A percentile compares a stretch with the other conserved stretches of the same genome.
Evolutionary conservation across 2,888 invertebrate genomes (phyloP).

Genomic region (Epinotia nisella): DNA sequence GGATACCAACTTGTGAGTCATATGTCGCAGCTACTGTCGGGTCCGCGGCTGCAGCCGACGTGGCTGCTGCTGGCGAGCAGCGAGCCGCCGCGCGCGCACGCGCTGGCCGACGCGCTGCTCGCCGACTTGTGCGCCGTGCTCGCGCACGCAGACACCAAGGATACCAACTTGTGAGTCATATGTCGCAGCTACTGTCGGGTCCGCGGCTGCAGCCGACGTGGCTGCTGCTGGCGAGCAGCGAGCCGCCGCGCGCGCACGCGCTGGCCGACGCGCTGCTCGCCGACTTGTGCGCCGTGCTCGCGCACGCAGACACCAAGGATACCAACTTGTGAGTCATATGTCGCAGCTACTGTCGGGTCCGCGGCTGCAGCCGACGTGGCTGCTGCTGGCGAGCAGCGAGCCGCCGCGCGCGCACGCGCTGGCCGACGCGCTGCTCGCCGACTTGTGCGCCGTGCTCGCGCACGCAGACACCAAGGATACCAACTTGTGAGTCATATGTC

Average conservation of each 20-base stretch:
- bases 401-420: constrained; percentile 59
- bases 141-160: constrained; percentile 91
- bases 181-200: constrained; percentile 88
- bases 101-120: constrained; percentile 66
- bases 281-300: constrained; percentile 87
- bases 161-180: constrained; percentile 96
- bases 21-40: constrained; percentile 88
- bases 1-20: constrained; percentile 95
- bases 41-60: constrained; percentile 87
- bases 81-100: constrained; percentile 59
- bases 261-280: constrained; percentile 67
- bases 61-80: constrained; percentile 86
- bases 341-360: constrained; percentile 88
- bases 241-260: constrained; percentile 59
- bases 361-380: constrained; percentile 88
- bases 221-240: constrained; percentile 83
- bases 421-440: constrained; percentile 68
- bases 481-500: constrained; percentile 92
- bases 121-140: constrained; percentile 87
- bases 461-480: constrained; percentile 93
- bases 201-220: constrained; percentile 88
- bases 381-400: constrained; percentile 79
- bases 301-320: constrained; percentile 91
- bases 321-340: constrained; percentile 93
- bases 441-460: constrained; percentile 87